These are phyloP conservation scores for Thecocarcelia acutangulata DNA, from an alignment of 2,888 invertebrate genomes.

Conservation along the genomic window DNA sequence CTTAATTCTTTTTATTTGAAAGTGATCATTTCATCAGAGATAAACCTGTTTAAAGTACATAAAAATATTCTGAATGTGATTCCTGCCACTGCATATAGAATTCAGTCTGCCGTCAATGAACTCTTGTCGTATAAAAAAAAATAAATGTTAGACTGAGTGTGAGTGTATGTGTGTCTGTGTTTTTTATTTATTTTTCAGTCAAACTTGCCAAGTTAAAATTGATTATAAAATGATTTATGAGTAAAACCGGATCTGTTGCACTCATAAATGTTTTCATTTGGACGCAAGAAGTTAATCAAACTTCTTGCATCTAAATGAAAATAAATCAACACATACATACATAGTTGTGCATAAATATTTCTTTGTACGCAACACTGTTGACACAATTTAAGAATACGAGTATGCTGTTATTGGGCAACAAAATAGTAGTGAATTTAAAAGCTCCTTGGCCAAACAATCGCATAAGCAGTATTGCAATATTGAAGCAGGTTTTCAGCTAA, in stretches of 20 bases:
- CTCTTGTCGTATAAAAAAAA: neutral
- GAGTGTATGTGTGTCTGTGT: neutral
- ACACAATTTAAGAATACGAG: conserved; percentile 1
- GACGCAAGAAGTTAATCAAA: neutral
- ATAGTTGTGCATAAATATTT: conserved; percentile 4
- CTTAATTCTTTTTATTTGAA: neutral
- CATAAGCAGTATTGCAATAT: no score
- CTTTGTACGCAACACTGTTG: conserved; percentile 40
- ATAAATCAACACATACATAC: conserved; percentile 5
- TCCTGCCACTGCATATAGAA: conserved; percentile 34
- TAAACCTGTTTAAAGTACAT: conserved; percentile 14
- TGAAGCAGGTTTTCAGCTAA: no score
- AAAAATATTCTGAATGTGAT: conserved; percentile 19
- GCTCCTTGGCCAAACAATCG: no score
- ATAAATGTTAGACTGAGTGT: neutral
- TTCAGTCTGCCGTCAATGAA: conserved; percentile 41
- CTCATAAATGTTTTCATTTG: conserved; percentile 56
- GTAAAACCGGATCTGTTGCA: conserved; percentile 61
- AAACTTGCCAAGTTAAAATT: conserved; percentile 76
- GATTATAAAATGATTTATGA: conserved; percentile 79
- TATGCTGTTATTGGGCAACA: neutral
- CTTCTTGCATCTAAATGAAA: neutral
- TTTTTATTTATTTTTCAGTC: conserved; percentile 14
- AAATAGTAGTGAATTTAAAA: no score
- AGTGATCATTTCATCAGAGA: neutral